These are phyloP conservation scores for Pyrgilauda ruficollis DNA, from an alignment of 2,113 vertebrate species.

Conservation along the genomic window DNA sequence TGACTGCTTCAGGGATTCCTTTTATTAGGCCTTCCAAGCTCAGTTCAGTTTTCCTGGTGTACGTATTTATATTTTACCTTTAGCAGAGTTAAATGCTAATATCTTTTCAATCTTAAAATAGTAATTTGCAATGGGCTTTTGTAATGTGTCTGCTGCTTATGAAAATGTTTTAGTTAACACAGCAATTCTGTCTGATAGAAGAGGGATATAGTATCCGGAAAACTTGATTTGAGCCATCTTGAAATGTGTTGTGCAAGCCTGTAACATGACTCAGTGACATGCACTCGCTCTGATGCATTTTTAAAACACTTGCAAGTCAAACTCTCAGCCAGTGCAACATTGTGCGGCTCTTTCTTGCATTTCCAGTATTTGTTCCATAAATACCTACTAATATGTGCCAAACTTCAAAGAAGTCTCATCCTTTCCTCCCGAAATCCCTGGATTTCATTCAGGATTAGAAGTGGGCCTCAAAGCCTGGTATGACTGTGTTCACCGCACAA, in stretches of 20 bases:
- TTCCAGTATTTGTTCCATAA: neutral
- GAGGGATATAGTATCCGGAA: neutral
- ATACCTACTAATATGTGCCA: neutral
- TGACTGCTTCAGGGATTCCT: neutral
- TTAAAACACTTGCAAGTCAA: neutral
- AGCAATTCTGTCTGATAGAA: neutral
- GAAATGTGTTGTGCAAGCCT: neutral
- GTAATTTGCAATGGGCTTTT: neutral
- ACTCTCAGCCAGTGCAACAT: neutral
- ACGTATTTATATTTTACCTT: neutral
- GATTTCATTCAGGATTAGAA: neutral
- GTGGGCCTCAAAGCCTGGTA: neutral
- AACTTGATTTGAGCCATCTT: neutral
- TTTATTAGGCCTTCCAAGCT: neutral
- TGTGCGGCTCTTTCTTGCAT: neutral
- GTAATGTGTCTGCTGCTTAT: neutral
- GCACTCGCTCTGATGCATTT: neutral
- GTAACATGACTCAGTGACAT: neutral
- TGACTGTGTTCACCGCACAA: neutral
- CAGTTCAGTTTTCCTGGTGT: neutral
- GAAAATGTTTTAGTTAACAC: neutral
- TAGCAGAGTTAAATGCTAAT: neutral
- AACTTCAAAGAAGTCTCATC: neutral
- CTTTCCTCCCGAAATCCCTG: neutral
- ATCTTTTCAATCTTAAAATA: neutral